Conservation (phyloP, 2,888 invertebrate species). For the Steinernema scapterisci region DNA sequence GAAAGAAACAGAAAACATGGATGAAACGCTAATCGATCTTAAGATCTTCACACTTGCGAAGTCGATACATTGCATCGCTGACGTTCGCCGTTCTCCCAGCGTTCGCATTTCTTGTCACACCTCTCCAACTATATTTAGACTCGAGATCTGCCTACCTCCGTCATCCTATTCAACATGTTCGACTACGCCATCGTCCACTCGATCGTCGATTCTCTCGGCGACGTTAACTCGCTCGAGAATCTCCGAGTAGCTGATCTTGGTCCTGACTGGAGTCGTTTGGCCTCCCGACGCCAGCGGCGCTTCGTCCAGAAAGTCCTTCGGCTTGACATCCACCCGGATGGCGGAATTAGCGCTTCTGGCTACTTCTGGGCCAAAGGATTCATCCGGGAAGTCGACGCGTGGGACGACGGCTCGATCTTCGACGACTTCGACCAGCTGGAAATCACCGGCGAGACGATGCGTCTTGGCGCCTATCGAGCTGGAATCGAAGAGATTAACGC, state of each 20-base stretch:
- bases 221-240: neutral
- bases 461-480: neutral
- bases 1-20: neutral
- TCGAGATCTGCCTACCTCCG: neutral
- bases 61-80: too few species aligned
- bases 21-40: too few species aligned
- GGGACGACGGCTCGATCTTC: neutral
- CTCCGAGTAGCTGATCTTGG: neutral
- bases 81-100: neutral
- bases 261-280: neutral
- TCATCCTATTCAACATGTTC: neutral
- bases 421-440: constrained; percentile 11
- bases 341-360: neutral
- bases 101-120: constrained; percentile 2
- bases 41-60: too few species aligned
- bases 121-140: neutral
- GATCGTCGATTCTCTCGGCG: neutral
- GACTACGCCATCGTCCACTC: constrained; percentile 1
- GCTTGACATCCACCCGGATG: neutral
- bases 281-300: neutral
- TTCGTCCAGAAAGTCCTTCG: neutral
- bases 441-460: neutral
- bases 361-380: neutral
- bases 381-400: neutral
- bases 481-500: neutral